Evolutionary conservation across 2,113 vertebrate genomes (phyloP), one percentile per base, ranked within the genome.

Genomic region (Paradoxurus hermaphroditus): DNA sequence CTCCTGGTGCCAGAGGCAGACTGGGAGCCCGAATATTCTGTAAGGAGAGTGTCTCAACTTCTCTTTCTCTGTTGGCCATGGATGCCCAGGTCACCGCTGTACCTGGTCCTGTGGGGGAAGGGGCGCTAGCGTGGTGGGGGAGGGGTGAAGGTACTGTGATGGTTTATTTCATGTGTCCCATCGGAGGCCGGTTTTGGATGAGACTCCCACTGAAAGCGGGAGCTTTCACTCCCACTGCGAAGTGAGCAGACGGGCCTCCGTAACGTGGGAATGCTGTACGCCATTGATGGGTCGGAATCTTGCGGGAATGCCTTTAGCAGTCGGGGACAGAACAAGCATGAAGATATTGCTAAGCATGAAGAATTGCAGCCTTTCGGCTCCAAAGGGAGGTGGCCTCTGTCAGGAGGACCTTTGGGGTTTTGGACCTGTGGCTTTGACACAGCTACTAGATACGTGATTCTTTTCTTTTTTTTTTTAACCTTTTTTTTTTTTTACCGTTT

Each of bases 121-220:
- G n/a, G 9, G 16, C 1, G 0, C 49, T 7, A 16, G 65, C 27
- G 31, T 1, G 19, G 27, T 1, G 27, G 19, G 7, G 44, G 21
- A 12, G 44, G 27, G 36, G 67, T 4, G 18, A 39, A 31, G 0
- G 11, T 0, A 31, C 67, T 0, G 10, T 31, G n/a, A 39, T 18
- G 51, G 51, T 25, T 73, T 44, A 41, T 25, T 73, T 23, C 34
- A 31, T 15, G 68, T 1, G 12, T 88, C 68, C 14, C 36, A 39
- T 34, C 0, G 2, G 36, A 53, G 49, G 36, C 68, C 59, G 36
- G 23, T 23, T 73, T 44, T 13, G 27, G 29, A 21, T 23, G 68
- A 44, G 86, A 88, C 72, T 21, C 23, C 29, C 4, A 39, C 7
- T 44, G 4, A 9, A 44, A 39, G 14, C 7, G 7, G 51, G 68